Percentiles rank a stretch among this genome's conserved stretches.
Evolutionary conservation across 2,797 vertebrate genomes (phyloP).

Genomic region (Xerus rutilus): DNA sequence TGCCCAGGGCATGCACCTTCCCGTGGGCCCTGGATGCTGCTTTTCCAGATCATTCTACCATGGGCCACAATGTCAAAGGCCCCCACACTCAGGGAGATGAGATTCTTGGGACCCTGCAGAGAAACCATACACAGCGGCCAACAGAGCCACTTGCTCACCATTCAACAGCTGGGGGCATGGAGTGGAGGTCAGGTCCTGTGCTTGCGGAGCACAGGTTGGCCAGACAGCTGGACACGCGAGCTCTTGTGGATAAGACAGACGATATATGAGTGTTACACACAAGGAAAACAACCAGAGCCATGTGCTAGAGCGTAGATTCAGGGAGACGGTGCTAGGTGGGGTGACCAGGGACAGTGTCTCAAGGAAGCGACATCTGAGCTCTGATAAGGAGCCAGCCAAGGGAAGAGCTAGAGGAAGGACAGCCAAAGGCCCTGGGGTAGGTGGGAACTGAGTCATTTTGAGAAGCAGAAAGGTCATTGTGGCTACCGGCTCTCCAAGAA

Average conservation of each 20-base stretch:
- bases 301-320: not conserved
- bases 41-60: slow-evolving; percentile 38
- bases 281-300: not conserved
- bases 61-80: not conserved
- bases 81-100: not conserved
- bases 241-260: not conserved
- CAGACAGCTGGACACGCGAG: not conserved
- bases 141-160: rapidly evolving
- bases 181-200: not conserved
- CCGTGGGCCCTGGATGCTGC: not conserved
- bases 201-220: not conserved
- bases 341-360: not conserved
- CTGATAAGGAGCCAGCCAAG: not conserved
- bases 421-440: not conserved
- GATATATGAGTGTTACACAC: rapidly evolving
- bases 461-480: not conserved
- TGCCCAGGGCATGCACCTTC: not conserved
- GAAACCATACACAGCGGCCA: rapidly evolving
- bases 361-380: not conserved
- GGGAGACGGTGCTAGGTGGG: not conserved
- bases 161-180: too few relatives aligned
- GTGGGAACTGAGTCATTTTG: rapidly evolving
- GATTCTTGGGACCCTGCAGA: not conserved
- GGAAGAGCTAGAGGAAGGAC: too few relatives aligned
- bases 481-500: not conserved